Percentiles rank a stretch among this genome's conserved stretches.
These are phyloP conservation scores for Eupithecia subfuscata DNA, from an alignment of 2,888 invertebrate genomes.

Conservation along the genomic window DNA sequence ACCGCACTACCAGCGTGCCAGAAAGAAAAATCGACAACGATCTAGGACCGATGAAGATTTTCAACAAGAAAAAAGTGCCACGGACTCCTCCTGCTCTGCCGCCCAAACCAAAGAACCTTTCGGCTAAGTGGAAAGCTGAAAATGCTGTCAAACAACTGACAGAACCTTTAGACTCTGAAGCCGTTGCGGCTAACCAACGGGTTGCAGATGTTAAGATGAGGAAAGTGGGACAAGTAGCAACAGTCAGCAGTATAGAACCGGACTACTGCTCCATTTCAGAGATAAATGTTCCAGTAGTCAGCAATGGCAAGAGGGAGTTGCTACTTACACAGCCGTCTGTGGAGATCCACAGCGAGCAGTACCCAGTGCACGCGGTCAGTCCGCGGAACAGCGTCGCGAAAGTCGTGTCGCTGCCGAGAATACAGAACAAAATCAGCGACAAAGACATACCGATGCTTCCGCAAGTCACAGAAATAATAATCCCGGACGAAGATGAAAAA, in stretches of 20 bases:
- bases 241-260: conserved; percentile 83
- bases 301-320: conserved; percentile 81
- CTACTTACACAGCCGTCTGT: conserved; percentile 82
- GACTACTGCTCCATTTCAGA: conserved; percentile 92
- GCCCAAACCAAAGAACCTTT: conserved; percentile 90
- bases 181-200: conserved; percentile 85
- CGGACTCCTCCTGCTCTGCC: conserved; percentile 90
- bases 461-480: conserved; percentile 89
- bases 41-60: conserved; percentile 75
- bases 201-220: conserved; percentile 83
- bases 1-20: conserved; percentile 67
- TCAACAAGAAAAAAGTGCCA: conserved; percentile 84
- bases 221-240: conserved; percentile 81
- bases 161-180: conserved; percentile 82
- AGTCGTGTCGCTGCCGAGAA: conserved; percentile 75
- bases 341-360: conserved; percentile 81
- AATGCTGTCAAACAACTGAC: conserved; percentile 71
- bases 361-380: conserved; percentile 69
- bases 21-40: conserved; percentile 78
- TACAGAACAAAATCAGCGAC: conserved; percentile 78
- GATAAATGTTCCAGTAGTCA: conserved; percentile 87
- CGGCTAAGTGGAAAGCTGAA: conserved; percentile 86
- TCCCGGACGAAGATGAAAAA: conserved; percentile 86
- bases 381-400: conserved; percentile 77
- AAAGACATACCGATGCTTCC: conserved; percentile 89